These are phyloP conservation scores for Trochalopteron elliotii DNA, from an alignment of 2,113 vertebrate genomes.

Conservation along the genomic window DNA sequence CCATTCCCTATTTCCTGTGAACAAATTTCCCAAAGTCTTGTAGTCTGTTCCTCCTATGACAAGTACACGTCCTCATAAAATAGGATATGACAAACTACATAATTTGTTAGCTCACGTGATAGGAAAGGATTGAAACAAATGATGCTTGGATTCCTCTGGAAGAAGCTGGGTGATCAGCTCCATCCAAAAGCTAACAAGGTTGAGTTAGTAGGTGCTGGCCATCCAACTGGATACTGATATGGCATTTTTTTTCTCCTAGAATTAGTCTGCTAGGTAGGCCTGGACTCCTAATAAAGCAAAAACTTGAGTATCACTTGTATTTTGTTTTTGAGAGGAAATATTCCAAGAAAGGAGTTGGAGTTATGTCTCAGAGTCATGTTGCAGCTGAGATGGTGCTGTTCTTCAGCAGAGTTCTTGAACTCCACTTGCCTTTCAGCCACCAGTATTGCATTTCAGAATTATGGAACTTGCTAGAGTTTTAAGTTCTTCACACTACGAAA, in stretches of 20 bases:
- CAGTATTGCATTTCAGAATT: not conserved
- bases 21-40: not conserved
- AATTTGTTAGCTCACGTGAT: not conserved
- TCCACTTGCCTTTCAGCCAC: not conserved
- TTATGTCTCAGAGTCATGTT: not conserved
- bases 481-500: not conserved
- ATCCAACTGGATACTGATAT: not conserved
- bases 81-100: not conserved
- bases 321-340: not conserved
- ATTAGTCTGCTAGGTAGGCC: not conserved
- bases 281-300: not conserved
- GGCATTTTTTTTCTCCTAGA: not conserved
- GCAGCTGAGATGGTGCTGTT: not conserved
- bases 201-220: not conserved
- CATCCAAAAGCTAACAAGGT: not conserved
- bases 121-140: not conserved
- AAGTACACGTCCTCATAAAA: not conserved
- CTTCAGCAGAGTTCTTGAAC: not conserved
- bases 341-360: not conserved
- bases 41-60: not conserved
- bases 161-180: not conserved
- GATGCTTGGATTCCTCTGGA: not conserved
- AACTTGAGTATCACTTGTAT: not conserved
- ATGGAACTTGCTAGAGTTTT: not conserved
- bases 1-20: not conserved